Evolutionary conservation across 2,113 vertebrate genomes (phyloP).

Genomic region (Shinisaurus crocodilurus): DNA sequence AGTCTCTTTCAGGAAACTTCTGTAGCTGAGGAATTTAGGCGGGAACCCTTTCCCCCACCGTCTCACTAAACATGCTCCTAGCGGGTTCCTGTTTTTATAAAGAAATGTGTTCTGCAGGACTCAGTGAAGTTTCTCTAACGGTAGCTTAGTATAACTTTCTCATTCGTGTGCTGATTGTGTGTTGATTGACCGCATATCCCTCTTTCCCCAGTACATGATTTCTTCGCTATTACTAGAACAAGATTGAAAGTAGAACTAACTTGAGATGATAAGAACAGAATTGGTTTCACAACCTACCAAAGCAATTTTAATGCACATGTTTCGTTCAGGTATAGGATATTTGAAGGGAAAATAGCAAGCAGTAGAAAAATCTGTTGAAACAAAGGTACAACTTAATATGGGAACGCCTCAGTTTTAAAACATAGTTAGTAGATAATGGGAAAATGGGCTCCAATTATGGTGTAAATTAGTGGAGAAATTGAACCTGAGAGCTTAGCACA

Average conservation of each 20-base stretch:
- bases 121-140: slow-evolving; percentile 14
- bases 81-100: background rate
- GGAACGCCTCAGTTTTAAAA: background rate
- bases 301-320: background rate
- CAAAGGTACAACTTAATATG: background rate
- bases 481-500: background rate
- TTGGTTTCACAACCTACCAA: slow-evolving; percentile 18
- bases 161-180: slow-evolving; percentile 10
- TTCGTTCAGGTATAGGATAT: slow-evolving; percentile 19
- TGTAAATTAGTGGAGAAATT: background rate
- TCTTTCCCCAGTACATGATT: slow-evolving; percentile 29
- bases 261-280: slow-evolving; percentile 11
- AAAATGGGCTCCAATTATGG: background rate
- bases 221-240: slow-evolving; percentile 45
- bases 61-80: too few relatives aligned
- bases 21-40: too few relatives aligned
- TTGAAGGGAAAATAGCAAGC: background rate
- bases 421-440: background rate
- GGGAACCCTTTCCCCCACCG: too few relatives aligned
- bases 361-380: background rate
- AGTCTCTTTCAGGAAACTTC: too few relatives aligned
- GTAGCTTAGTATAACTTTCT: slow-evolving; percentile 23
- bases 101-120: background rate
- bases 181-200: slow-evolving; percentile 30
- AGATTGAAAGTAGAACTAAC: slow-evolving; percentile 30